Conservation (phyloP, 2,888 invertebrate species). For the Aricia artaxerxes region DNA sequence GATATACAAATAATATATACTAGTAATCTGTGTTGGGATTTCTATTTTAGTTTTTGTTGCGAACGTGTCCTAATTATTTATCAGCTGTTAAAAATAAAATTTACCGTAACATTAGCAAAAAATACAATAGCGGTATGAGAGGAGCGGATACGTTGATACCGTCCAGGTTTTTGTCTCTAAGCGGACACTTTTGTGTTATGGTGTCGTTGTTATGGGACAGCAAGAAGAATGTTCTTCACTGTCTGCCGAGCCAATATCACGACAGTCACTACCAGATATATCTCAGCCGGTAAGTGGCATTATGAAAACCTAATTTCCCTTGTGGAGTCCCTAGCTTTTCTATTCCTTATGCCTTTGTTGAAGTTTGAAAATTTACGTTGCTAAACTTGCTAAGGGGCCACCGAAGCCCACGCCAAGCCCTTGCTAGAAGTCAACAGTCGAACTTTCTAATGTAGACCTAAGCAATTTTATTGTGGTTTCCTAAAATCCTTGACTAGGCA, state of each 20-base stretch:
- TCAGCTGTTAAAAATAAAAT: background rate
- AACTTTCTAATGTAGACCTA: background rate
- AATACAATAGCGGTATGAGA: conserved; percentile 60
- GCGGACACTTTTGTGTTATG: conserved; percentile 85
- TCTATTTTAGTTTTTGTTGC: background rate
- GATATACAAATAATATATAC: too few relatives aligned
- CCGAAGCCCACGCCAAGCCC: background rate
- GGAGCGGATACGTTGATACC: conserved; percentile 79
- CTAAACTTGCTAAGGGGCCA: background rate
- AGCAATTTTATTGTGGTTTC: background rate
- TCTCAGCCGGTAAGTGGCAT: conserved; percentile 75
- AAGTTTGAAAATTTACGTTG: background rate
- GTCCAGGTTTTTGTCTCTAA: conserved; percentile 84
- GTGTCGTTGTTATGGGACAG: conserved; percentile 85
- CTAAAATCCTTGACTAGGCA: background rate
- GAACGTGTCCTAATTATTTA: background rate
- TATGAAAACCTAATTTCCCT: background rate
- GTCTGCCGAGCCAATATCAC: conserved; percentile 75
- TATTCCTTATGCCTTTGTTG: background rate
- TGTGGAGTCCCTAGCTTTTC: background rate
- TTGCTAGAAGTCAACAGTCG: background rate
- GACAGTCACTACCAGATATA: conserved; percentile 77
- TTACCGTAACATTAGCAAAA: conserved; percentile 20
- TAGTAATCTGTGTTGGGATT: too few relatives aligned
- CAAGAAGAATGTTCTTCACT: conserved; percentile 75